phyloP scores from a whole-genome alignment of 2,113 vertebrate genomes.

The Myanophis thanlyinensis region DNA sequence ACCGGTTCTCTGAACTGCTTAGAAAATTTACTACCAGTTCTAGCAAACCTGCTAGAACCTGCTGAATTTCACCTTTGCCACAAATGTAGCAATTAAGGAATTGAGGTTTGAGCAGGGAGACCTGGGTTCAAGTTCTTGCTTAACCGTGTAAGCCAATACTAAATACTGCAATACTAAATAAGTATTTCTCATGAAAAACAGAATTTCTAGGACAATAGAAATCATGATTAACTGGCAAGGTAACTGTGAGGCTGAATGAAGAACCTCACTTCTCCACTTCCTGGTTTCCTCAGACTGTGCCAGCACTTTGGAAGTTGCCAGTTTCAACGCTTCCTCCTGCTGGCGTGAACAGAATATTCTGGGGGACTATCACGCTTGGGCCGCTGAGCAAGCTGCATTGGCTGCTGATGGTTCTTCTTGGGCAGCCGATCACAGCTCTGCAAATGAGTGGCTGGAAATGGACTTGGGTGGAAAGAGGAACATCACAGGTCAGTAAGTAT shows the following conservation, averaged over 20 bases:
- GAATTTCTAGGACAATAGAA: not conserved
- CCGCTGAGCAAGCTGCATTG: constrained; percentile 38
- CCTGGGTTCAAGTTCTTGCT: not conserved
- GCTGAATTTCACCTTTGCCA: no score
- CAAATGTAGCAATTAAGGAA: no score
- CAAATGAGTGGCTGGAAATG: constrained; percentile 75
- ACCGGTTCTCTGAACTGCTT: no score
- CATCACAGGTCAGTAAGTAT: constrained; percentile 72
- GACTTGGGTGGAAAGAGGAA: constrained; percentile 76
- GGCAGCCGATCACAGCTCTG: constrained; percentile 40
- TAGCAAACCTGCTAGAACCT: no score
- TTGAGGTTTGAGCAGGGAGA: not conserved
- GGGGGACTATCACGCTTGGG: constrained; percentile 60
- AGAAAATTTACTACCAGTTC: no score
- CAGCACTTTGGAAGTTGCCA: constrained; percentile 56
- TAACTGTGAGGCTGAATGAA: not conserved
- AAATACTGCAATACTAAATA: not conserved
- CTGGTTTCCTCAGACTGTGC: constrained; percentile 69
- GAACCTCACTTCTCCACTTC: not conserved
- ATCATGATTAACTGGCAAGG: not conserved
- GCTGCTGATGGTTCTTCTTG: constrained; percentile 56
- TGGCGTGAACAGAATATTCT: constrained; percentile 60
- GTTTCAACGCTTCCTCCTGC: constrained; percentile 76
- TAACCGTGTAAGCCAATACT: not conserved
- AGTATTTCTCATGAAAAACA: not conserved